A percentile compares a stretch with the other conserved stretches of the same genome.
Conservation (phyloP, 2,113 vertebrate species). For the Neolamprologus modestus region DNA sequence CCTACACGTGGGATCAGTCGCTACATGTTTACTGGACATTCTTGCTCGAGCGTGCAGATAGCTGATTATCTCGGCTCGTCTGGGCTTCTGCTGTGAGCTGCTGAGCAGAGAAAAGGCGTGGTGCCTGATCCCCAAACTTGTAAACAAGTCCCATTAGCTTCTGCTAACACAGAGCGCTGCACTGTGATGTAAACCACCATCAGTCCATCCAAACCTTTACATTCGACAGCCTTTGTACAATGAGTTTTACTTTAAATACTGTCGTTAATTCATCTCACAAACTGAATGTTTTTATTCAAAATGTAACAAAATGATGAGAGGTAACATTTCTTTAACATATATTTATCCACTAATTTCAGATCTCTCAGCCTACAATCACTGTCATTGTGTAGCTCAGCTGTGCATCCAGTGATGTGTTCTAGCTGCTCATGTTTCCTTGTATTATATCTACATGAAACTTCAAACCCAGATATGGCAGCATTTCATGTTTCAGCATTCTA, state of each 20-base stretch:
- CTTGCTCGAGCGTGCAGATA: neutral
- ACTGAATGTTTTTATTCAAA: neutral
- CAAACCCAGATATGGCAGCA: neutral
- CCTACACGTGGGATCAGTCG: neutral
- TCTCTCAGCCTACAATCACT: neutral
- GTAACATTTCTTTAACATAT: neutral
- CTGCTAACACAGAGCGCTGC: neutral
- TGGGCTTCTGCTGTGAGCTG: conserved; percentile 2
- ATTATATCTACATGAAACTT: conserved; percentile 8
- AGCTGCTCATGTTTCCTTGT: conserved; percentile 26
- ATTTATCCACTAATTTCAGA: neutral
- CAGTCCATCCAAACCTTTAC: neutral
- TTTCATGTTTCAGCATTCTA: neutral
- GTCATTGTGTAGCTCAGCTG: neutral
- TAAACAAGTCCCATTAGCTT: conserved; percentile 38
- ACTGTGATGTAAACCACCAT: neutral
- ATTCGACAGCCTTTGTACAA: neutral
- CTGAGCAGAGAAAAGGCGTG: conserved; percentile 34
- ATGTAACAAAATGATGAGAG: neutral
- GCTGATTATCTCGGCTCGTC: neutral
- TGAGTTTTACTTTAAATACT: neutral
- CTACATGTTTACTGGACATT: neutral
- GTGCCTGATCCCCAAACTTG: conserved; percentile 36
- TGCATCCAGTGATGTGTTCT: neutral
- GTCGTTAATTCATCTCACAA: neutral